A percentile compares a stretch with the other conserved stretches of the same genome.
These are phyloP conservation scores for Etia nguti DNA, from an alignment of 2,113 vertebrate genomes.

Conservation along the genomic window DNA sequence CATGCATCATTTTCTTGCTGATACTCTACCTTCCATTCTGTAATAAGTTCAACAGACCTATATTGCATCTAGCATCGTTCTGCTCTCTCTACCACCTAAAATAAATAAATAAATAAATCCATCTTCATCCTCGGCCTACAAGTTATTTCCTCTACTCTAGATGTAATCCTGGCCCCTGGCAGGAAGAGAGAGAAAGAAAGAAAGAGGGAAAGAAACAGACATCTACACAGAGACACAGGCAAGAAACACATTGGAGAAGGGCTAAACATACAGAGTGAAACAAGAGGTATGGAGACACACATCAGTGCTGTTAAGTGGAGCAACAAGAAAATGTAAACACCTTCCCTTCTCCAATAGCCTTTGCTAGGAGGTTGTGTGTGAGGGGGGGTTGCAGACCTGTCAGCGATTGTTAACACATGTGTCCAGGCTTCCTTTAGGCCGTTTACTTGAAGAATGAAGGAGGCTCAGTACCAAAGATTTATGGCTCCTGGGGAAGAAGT, in stretches of 20 bases:
- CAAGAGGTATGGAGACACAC: slow-evolving; percentile 1
- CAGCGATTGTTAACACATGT: slow-evolving; percentile 67
- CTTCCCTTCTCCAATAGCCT: slow-evolving; percentile 46
- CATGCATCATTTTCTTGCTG: slow-evolving; percentile 8
- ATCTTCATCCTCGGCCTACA: slow-evolving; percentile 50
- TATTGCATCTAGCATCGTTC: not conserved
- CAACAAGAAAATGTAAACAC: slow-evolving; percentile 51
- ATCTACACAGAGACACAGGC: not conserved
- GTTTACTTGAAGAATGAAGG: slow-evolving; percentile 56
- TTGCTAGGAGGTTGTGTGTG: not conserved
- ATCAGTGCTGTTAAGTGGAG: slow-evolving; percentile 19
- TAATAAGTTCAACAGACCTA: slow-evolving; percentile 19
- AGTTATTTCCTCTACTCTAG: slow-evolving; percentile 48
- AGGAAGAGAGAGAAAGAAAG: not conserved
- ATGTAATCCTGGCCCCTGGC: slow-evolving; percentile 42
- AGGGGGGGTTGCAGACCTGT: slow-evolving; percentile 37
- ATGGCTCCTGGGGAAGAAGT: slow-evolving; percentile 69
- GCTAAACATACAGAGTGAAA: not conserved
- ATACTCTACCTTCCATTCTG: slow-evolving; percentile 1
- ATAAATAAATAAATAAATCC: not conserved
- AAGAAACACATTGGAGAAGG: not conserved
- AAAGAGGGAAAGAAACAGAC: not conserved
- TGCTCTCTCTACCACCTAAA: slow-evolving; percentile 9
- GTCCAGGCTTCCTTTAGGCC: slow-evolving; percentile 63
- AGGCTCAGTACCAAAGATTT: slow-evolving; percentile 68